Conservation (phyloP, 37 sponge, comb jelly and placozoan species). For the Axinella damicornis region DNA sequence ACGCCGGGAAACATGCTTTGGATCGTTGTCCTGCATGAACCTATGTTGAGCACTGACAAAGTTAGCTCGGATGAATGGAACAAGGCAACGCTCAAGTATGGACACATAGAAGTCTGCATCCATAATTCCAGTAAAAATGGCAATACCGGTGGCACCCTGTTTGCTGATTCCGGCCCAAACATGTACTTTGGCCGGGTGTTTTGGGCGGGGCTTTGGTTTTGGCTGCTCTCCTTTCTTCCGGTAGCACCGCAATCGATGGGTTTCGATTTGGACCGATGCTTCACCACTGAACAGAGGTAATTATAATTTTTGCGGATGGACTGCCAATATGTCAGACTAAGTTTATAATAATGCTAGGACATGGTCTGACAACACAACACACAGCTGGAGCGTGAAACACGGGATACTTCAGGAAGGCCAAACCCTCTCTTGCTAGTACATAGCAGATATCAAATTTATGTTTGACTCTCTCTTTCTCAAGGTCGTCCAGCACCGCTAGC, state of each 20-base stretch:
- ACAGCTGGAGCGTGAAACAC: no score
- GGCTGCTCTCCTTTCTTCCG: constrained; percentile 45
- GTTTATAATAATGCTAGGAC: no score
- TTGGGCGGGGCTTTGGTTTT: constrained; percentile 30
- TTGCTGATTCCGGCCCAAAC: constrained; percentile 57
- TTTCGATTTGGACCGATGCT: constrained; percentile 35
- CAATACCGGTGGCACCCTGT: constrained; percentile 22
- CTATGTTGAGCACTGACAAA: constrained; percentile 14
- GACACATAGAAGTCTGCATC: constrained; percentile 31
- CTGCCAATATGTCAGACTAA: no score
- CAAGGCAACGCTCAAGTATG: constrained; percentile 2
- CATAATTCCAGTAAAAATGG: constrained; percentile 53
- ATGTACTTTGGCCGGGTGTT: constrained; percentile 61
- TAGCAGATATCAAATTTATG: no score
- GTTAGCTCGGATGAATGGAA: constrained; percentile 28
- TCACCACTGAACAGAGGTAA: constrained; percentile 53
- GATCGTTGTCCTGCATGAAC: constrained; percentile 46
- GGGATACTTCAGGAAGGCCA: no score
- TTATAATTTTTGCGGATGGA: no score
- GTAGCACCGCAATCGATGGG: constrained; percentile 32
- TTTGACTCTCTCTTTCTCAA: no score
- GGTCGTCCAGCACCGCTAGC: no score
- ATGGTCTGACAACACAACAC: no score
- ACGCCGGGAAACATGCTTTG: constrained; percentile 11
- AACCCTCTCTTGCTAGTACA: no score